Evolutionary conservation across 2,888 invertebrate genomes (phyloP), one percentile per base, ranked within the genome.

Genomic region (Ichneumoninae sp.): DNA sequence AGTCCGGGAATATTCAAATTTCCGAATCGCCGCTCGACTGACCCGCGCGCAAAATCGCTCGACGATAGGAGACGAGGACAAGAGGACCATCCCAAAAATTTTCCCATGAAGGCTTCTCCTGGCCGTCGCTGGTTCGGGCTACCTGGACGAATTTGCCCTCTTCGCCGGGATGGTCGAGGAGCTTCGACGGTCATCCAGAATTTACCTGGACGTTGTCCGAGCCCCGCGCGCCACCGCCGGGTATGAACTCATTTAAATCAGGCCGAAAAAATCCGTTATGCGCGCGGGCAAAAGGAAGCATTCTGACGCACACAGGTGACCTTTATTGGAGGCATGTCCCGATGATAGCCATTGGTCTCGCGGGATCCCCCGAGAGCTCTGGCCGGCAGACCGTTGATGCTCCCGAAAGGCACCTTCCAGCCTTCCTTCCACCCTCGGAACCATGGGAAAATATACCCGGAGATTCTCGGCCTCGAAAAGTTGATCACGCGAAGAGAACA

Each of bases 221-320:
- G 85, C 77, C 65, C 60, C n/a, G 13, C 63, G 6, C 33, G 66
- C 52, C 44, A 8, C 36, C 26, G n/a, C 13, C 16, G 1, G 36
- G 19, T 13, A 40, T 16, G 82, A 80, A 69, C 90, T 89, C 89
- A 92, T 92, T 93, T 93, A 93, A 93, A 93, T 93, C 89, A 91
- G 93, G 89, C 88, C 91, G 90, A 92, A 91, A 92, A 92, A 89
- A 91, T 91, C 89, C 92, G 92, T 92, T 92, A 87, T 33, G 30
- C 74, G n/a, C 22, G 19, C 33, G 5, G 50, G 36, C 44, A 22
- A 19, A 66, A 40, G 66, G 50, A 7, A 3, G 84, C 36, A 44
- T 47, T 71, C 86, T 71, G 73, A 81, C 79, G 71, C 40, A 74
- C 78, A 88, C 88, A 88, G 89, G 88, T 88, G 89, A 89, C 89